Conservation (phyloP, 2,888 invertebrate genomes). For the Orchesellides sinensis region DNA sequence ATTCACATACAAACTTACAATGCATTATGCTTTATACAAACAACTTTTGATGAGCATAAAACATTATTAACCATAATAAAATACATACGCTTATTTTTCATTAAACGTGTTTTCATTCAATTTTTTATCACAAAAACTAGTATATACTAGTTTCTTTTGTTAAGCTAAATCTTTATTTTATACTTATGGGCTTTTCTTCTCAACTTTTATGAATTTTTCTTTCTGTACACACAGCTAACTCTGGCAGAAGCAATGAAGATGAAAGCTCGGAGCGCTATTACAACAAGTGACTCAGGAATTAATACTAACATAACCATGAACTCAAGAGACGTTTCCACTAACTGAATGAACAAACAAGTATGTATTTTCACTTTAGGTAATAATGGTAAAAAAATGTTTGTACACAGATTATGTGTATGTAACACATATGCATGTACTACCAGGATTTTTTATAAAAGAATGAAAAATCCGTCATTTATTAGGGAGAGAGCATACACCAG, state of each 20-base stretch:
- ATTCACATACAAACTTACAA: too few species aligned
- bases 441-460: too few species aligned
- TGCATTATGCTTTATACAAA: too few species aligned
- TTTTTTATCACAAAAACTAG: conserved; percentile 53
- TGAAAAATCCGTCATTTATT: neutral
- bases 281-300: conserved; percentile 67
- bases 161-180: neutral
- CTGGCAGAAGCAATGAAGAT: conserved; percentile 67
- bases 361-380: neutral
- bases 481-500: neutral
- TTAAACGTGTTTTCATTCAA: conserved; percentile 37
- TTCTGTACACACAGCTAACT: conserved; percentile 43
- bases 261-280: conserved; percentile 65
- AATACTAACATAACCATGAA: conserved; percentile 68
- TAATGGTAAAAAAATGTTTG: neutral
- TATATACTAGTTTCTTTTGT: too few species aligned
- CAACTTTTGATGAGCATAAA: too few species aligned
- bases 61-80: neutral
- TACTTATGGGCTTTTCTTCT: neutral
- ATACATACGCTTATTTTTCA: conserved; percentile 8
- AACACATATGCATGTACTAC: neutral
- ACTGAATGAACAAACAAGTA: conserved; percentile 33
- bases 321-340: conserved; percentile 63
- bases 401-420: neutral
- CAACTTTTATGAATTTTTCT: conserved; percentile 18